Percentiles rank a stretch among this genome's conserved stretches.
phyloP scores from a whole-genome alignment of 2,888 invertebrate genomes.

The Ceratothoa steindachneri region DNA sequence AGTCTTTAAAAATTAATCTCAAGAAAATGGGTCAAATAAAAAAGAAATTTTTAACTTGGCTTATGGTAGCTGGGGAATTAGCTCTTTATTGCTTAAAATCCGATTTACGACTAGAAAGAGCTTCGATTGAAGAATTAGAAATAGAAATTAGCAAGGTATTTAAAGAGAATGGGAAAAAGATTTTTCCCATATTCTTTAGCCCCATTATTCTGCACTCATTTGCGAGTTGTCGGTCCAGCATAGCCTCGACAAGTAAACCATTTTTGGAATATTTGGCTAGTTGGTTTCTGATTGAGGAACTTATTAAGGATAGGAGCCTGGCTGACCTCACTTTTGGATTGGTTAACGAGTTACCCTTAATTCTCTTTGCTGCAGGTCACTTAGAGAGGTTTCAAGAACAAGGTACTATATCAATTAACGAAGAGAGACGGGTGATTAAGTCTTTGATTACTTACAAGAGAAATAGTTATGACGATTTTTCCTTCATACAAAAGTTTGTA shows the following conservation, averaged over 20 bases:
- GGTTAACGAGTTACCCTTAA: not conserved
- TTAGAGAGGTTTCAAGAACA: constrained; percentile 16
- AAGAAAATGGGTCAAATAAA: constrained; percentile 14
- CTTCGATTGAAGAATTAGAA: constrained; percentile 15
- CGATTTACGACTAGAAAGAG: constrained; percentile 11
- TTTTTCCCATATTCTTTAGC: constrained; percentile 4
- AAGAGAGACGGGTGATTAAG: constrained; percentile 14
- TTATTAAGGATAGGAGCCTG: constrained; percentile 1
- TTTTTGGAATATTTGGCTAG: constrained; percentile 15
- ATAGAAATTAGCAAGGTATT: constrained; percentile 2
- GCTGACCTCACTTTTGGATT: not conserved
- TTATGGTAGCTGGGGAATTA: constrained; percentile 19
- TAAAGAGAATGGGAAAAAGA: constrained; percentile 11
- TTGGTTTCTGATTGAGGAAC: constrained; percentile 3
- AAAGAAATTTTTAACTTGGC: constrained; percentile 19
- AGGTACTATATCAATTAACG: not conserved
- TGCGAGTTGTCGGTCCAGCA: constrained; percentile 1
- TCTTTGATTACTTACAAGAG: constrained; percentile 19
- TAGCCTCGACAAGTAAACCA: constrained; percentile 6
- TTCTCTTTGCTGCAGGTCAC: constrained; percentile 21
- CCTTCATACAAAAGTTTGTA: constrained; percentile 21
- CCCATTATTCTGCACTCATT: not conserved
- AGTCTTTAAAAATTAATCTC: constrained; percentile 7
- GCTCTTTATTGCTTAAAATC: constrained; percentile 19
- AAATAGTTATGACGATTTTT: constrained; percentile 18